Evolutionary conservation across 2,797 vertebrate genomes (phyloP).

Genomic region (Scolopax rusticola): DNA sequence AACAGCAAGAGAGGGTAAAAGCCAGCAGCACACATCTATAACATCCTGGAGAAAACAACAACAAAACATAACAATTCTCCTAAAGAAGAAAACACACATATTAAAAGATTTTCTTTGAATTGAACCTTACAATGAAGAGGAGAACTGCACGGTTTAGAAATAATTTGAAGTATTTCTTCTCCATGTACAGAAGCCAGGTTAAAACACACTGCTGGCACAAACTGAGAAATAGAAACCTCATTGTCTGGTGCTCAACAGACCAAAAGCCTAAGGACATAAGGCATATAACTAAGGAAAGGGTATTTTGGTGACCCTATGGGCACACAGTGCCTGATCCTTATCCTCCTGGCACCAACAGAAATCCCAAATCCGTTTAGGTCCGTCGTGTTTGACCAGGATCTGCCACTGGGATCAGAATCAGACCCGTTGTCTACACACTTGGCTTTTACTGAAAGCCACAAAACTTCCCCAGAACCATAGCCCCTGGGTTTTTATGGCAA

Average conservation of each 20-base stretch:
- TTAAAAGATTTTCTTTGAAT: not conserved
- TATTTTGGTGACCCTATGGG: not conserved
- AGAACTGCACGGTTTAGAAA: not conserved
- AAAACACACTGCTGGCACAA: not conserved
- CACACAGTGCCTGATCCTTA: not conserved
- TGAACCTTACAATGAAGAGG: not conserved
- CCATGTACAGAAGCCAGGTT: not conserved
- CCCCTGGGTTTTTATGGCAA: not conserved
- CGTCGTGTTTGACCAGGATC: not conserved
- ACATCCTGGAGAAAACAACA: not conserved
- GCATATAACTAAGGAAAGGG: not conserved
- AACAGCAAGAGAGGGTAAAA: not conserved
- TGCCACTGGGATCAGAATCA: not conserved
- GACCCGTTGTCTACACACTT: not conserved
- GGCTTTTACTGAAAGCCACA: not conserved
- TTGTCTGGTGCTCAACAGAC: not conserved
- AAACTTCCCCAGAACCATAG: not conserved
- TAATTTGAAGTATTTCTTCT: not conserved
- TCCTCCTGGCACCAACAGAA: not conserved
- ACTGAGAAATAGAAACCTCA: not conserved
- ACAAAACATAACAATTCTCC: not conserved
- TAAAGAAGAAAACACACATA: not conserved
- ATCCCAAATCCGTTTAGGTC: not conserved
- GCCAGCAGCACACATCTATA: not conserved
- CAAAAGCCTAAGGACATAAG: not conserved